Conservation (phyloP, 2,888 invertebrate species). For the Corbicula japonica region DNA sequence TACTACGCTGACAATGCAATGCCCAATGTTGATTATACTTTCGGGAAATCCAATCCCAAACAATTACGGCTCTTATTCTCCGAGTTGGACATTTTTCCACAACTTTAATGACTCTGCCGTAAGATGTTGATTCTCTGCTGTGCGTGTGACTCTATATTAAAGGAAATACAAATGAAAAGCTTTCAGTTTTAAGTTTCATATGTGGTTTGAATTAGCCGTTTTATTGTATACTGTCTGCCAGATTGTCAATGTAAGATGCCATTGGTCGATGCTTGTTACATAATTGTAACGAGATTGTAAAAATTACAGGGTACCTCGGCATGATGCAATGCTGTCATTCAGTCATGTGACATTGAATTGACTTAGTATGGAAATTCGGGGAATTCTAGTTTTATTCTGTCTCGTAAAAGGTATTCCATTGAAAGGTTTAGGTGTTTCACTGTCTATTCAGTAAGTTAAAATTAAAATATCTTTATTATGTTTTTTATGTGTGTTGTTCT, state of each 20-base stretch:
- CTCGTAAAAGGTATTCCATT: no score
- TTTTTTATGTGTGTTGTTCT: neutral
- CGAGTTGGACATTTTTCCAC: conserved; percentile 20
- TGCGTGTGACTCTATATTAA: conserved; percentile 3
- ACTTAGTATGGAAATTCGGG: no score
- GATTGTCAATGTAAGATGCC: neutral
- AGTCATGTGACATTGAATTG: no score
- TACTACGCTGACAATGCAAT: conserved; percentile 35
- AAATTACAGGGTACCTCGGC: no score
- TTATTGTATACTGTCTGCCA: neutral
- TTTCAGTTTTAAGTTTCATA: neutral
- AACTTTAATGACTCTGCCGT: conserved; percentile 26
- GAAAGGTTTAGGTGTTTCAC: no score
- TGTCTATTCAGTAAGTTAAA: no score
- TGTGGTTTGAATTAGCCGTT: neutral
- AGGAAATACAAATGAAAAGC: neutral
- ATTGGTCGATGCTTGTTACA: no score
- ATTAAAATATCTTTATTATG: conserved; percentile 2
- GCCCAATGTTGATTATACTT: conserved; percentile 38
- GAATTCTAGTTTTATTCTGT: no score
- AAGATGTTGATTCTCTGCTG: conserved; percentile 8
- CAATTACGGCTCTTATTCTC: conserved; percentile 17
- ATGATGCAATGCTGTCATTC: no score
- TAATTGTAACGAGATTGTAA: no score
- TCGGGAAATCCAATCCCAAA: conserved; percentile 46